Conservation (phyloP, 2,797 vertebrate genomes). For the Menidia menidia region DNA sequence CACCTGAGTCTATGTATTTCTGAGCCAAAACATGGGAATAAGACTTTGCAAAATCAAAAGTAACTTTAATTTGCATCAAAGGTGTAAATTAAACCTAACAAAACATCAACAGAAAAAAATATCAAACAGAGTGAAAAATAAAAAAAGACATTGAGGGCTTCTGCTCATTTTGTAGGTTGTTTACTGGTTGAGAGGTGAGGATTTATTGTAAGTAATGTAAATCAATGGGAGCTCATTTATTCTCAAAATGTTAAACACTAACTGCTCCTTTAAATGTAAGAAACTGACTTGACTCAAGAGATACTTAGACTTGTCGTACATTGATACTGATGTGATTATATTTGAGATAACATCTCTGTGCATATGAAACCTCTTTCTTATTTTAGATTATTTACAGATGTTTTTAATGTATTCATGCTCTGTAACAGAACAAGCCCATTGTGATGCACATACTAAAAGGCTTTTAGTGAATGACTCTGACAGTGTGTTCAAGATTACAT, state of each 20-base stretch:
- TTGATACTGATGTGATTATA: not conserved
- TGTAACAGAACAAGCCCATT: no score
- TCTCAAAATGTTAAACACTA: not conserved
- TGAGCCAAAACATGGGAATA: not conserved
- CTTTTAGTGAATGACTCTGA: not conserved
- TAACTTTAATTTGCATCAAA: not conserved
- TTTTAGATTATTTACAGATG: not conserved
- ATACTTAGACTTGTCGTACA: not conserved
- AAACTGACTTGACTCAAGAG: not conserved
- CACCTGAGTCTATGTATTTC: slow-evolving; percentile 17
- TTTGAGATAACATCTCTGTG: not conserved
- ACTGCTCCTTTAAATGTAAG: not conserved
- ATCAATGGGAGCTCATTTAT: no score
- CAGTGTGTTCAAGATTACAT: not conserved
- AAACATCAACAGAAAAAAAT: slow-evolving; percentile 6
- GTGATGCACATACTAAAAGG: not conserved
- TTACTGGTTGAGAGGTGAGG: no score
- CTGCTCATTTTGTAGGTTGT: no score
- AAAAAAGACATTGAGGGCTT: no score
- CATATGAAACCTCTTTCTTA: not conserved
- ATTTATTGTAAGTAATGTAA: no score
- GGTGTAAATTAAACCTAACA: slow-evolving; percentile 3
- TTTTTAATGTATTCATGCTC: not conserved
- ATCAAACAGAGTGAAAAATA: not conserved
- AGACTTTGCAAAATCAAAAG: not conserved